A percentile compares a stretch with the other conserved stretches of the same genome.
phyloP scores from a whole-genome alignment of 2,113 vertebrate species.

The Lagopus muta region DNA sequence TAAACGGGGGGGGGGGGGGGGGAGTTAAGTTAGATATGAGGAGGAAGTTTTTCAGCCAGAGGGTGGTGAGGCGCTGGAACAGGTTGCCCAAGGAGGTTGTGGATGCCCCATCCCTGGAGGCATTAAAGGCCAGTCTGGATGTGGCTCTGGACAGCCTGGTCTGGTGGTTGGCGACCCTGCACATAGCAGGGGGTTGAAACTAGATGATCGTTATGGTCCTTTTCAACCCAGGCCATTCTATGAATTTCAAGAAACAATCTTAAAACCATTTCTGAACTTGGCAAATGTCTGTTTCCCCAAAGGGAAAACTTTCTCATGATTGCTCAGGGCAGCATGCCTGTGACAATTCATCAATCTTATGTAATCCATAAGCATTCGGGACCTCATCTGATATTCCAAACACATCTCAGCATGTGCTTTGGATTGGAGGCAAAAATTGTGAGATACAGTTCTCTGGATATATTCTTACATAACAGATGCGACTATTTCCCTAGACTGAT shows the following conservation, averaged over 20 bases:
- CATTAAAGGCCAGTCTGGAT: too few species aligned
- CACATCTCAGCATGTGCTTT: constrained; percentile 14
- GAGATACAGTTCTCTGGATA: neutral
- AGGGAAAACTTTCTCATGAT: neutral
- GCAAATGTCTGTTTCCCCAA: neutral
- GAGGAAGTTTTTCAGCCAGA: too few species aligned
- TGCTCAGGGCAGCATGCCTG: neutral
- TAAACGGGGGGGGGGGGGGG: too few species aligned
- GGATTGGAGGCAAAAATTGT: neutral
- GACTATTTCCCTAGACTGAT: neutral
- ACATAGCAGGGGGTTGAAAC: too few species aligned
- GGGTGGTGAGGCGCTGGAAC: too few species aligned
- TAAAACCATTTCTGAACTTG: neutral
- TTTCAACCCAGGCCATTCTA: too few species aligned
- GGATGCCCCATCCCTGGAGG: too few species aligned
- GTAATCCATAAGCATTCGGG: neutral
- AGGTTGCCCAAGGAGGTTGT: too few species aligned
- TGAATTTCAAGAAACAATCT: neutral
- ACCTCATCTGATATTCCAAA: neutral
- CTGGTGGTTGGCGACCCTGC: too few species aligned
- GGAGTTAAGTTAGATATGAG: too few species aligned
- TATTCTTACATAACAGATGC: constrained; percentile 7
- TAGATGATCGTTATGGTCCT: too few species aligned
- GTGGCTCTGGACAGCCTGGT: too few species aligned
- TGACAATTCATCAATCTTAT: neutral